Evolutionary conservation across 2,113 vertebrate species (phyloP).

Genomic region (Martes martes): DNA sequence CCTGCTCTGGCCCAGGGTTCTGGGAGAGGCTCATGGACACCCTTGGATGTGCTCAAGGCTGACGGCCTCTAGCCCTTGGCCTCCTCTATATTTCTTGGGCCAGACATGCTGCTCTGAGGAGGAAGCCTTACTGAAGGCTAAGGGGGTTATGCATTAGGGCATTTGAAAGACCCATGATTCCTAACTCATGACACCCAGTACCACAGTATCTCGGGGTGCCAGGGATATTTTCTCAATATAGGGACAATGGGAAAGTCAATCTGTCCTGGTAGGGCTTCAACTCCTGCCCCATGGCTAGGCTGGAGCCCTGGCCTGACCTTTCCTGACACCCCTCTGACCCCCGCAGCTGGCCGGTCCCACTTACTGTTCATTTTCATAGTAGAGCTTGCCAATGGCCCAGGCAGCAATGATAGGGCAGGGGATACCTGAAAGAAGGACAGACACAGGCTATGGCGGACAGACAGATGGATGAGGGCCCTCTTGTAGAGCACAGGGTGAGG

Average conservation of each 20-base stretch:
- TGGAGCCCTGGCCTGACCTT: not conserved
- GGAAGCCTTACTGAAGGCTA: not conserved
- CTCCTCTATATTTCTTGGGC: too few relatives aligned
- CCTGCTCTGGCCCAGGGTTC: not conserved
- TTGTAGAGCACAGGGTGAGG: not conserved
- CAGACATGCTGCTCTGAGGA: not conserved
- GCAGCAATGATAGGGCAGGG: slow-evolving; percentile 93
- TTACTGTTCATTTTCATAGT: slow-evolving; percentile 96
- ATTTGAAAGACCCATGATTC: not conserved
- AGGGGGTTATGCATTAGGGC: not conserved
- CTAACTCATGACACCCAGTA: not conserved
- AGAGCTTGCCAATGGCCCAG: slow-evolving; percentile 93
- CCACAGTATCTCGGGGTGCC: rapidly evolving
- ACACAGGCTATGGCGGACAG: not conserved
- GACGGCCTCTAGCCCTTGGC: not conserved
- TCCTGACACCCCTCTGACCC: not conserved
- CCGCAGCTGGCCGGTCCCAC: slow-evolving; percentile 58
- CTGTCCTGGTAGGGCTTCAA: not conserved
- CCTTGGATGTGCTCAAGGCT: too few relatives aligned
- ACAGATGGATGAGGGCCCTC: not conserved
- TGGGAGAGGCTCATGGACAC: not conserved
- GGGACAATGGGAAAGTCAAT: not conserved
- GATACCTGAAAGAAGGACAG: slow-evolving; percentile 85
- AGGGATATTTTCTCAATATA: not conserved
- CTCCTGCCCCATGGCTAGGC: not conserved